These are phyloP conservation scores for Apamea sordens DNA, from an alignment of 2,888 invertebrate species.

Conservation along the genomic window DNA sequence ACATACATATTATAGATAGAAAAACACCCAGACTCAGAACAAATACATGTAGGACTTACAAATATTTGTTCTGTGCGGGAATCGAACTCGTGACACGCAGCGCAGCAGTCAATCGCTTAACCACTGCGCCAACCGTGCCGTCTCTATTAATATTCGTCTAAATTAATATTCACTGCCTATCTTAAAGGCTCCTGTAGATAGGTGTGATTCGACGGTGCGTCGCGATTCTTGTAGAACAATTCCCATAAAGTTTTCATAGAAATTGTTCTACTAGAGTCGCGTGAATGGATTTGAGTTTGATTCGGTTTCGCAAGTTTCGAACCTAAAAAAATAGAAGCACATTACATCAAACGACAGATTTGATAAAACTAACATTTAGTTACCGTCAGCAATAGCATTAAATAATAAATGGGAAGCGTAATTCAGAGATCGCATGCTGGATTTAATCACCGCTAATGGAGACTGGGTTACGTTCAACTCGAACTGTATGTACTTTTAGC, in stretches of 20 bases:
- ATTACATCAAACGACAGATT: conserved; percentile 15
- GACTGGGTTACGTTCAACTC: conserved; percentile 22
- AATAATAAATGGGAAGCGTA: conserved; percentile 59
- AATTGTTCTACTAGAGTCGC: neutral
- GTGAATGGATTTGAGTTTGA: too few relatives aligned
- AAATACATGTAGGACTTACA: too few relatives aligned
- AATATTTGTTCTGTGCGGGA: too few relatives aligned
- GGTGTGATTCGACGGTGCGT: neutral
- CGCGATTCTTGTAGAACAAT: neutral
- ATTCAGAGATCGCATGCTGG: conserved; percentile 70
- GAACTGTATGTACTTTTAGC: conserved; percentile 2
- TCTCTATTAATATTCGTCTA: too few relatives aligned
- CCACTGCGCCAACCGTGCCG: too few relatives aligned
- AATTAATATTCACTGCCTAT: too few relatives aligned
- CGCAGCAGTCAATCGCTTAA: too few relatives aligned
- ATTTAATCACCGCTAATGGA: conserved; percentile 67
- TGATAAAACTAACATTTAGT: conserved; percentile 25
- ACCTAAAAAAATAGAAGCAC: neutral
- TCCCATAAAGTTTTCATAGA: neutral
- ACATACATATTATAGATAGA: too few relatives aligned
- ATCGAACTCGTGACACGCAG: too few relatives aligned
- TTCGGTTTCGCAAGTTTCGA: neutral
- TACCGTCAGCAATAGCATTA: conserved; percentile 41
- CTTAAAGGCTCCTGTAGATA: neutral
- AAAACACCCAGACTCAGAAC: too few relatives aligned